Evolutionary conservation across 1,140 invertebrate species (phyloP), one percentile per base, ranked within the genome.

Genomic region (Doryteuthis pealeii): DNA sequence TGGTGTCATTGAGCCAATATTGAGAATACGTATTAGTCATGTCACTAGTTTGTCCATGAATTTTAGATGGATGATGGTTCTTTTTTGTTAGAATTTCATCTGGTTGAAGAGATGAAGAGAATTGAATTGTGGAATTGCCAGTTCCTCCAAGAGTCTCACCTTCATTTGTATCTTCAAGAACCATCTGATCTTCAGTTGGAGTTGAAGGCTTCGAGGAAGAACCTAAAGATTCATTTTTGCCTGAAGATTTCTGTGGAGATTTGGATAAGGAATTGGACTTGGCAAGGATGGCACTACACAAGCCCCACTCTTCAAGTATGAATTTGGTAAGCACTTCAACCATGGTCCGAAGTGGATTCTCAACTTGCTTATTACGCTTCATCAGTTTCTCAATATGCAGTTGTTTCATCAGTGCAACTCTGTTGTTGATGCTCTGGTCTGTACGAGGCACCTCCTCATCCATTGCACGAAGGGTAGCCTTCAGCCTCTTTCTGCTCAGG

Each of bases 291-390:
- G 54, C 26, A 62, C 26, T 62, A 22, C 54, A 62, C 18, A 62
- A 22, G 10, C 26, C 66, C n/a, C 26, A 68, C 30, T 68, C 26
- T 68, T 80, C 79, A 54, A 84, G n/a, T 43, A 84, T 78, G 70
- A 76, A 78, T 72, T 82, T 81, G 6, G 81, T 79, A 32, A 87
- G 83, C 8, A 87, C 78, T 80, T 87, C 85, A 32, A 87, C 54
- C 82, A 87, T 87, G 45, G 82, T 77, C 72, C 81, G 75, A n/a
- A 83, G 76, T 10, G 85, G 84, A n/a, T 77, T 43, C 15, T 71
- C 45, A 65, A 81, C 74, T 62, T 85, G 84, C 85, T 85, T 87
- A 76, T 87, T 87, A 75, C 78, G 81, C 75, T 84, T 86, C 81
- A 87, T 82, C 30, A 86, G 69, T 78, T 82, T 85, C 70, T 86